Base-by-base conservation (phyloP, 2,797 vertebrate species). In the Fistularia tabacaria region DNA sequence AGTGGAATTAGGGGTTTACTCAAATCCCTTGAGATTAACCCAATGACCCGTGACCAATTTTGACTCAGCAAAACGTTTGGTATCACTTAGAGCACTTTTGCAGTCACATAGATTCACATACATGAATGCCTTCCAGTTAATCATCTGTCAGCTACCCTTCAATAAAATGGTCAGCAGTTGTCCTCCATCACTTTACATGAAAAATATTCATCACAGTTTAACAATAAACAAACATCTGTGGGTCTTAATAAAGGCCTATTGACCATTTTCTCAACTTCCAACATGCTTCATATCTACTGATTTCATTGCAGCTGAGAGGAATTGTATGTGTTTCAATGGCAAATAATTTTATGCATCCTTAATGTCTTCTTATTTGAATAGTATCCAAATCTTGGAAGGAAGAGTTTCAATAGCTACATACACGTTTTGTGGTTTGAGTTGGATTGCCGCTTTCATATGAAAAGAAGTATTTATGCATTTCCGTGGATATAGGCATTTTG, bases 161-260 rank as follows among this genome's bases (percentile, higher is more conserved):
- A 25, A 25, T 25, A 25, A 40, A 40, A 40, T 40, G 39, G 10
- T 40, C 39, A 8, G 39, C 8, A 40, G 39, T 25, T 8, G 10
- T 40, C 8, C 8, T 40, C 8, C 39, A 1, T 8, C 8, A 3
- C 39, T 40, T 40, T 40, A 40, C 3, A 7, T 40, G 3, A 10
- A 40, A 40, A 10, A 40, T 40, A 8, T 40, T 40, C 39, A 50
- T 76, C 83, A 77, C 63, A 73, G 84, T 82, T 83, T 80, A 87
- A 86, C 78, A 82, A 80, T 89, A 85, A 88, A 85, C 85, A 88
- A 80, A 87, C 85, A 81, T 77, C 74, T 73, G 71, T 55, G 71
- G 77, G 78, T 65, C 48, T 42, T 57, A 69, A 64, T 57, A 69
- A 64, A 73, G 71, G 75, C 48, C 73, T 73, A 79, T 81, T 62